Evolutionary conservation across 2,113 vertebrate species (phyloP).

Genomic region (Brevimyrus niger): DNA sequence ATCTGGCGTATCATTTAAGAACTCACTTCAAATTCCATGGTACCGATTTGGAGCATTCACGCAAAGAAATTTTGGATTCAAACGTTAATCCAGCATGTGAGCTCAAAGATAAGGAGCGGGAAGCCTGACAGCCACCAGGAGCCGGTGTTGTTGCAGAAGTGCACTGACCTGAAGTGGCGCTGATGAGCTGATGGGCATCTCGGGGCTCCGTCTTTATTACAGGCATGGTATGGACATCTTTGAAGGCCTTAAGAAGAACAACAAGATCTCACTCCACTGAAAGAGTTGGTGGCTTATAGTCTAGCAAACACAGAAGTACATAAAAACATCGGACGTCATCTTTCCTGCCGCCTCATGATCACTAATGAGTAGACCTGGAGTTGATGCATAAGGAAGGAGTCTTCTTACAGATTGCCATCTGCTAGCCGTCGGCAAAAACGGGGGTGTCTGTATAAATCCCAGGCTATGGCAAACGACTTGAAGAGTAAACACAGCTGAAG

Average conservation of each 20-base stretch:
- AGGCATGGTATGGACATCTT: conserved; percentile 65
- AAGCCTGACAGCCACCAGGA: conserved; percentile 4
- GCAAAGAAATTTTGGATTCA: not conserved
- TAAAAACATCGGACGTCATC: not conserved
- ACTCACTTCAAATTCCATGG: not conserved
- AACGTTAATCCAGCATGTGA: not conserved
- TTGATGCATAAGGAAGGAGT: conserved; percentile 13
- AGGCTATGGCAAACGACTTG: conserved; percentile 41
- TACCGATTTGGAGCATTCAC: not conserved
- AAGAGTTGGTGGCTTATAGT: not conserved
- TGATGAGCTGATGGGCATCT: conserved; percentile 82
- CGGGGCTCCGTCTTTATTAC: conserved; percentile 89
- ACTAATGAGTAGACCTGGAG: not conserved
- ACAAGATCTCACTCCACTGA: not conserved
- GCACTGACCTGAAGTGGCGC: conserved; percentile 68
- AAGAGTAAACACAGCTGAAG: conserved; percentile 59
- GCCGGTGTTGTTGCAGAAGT: not conserved
- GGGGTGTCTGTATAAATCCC: conserved; percentile 42
- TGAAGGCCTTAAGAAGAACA: conserved; percentile 47
- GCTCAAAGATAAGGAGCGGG: not conserved
- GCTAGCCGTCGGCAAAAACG: not conserved
- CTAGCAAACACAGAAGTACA: not conserved
- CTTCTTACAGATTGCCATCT: conserved; percentile 23
- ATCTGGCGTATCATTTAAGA: not conserved
- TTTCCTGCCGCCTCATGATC: not conserved